Evolutionary conservation across 1,140 invertebrate genomes (phyloP).

Genomic region (Lordiphosa mommai): DNA sequence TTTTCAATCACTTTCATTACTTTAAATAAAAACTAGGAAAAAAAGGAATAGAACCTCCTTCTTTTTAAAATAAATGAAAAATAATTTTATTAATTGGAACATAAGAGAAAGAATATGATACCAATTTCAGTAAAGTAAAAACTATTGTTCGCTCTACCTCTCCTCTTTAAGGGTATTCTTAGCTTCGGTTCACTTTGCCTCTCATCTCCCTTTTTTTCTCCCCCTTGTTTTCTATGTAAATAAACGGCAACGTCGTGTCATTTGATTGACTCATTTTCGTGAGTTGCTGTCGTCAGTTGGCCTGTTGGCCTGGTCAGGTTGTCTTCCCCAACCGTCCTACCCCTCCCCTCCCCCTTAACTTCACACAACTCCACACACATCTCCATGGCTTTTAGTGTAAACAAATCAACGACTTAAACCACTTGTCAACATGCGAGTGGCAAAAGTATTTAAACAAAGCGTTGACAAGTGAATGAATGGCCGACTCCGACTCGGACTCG

Average conservation of each 20-base stretch:
- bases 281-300: constrained; percentile 36
- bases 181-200: too few species aligned
- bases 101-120: too few species aligned
- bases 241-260: constrained; percentile 42
- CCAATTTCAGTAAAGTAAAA: too few species aligned
- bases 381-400: constrained; percentile 41
- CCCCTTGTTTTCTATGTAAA: constrained; percentile 31
- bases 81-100: too few species aligned
- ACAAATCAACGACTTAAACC: constrained; percentile 77
- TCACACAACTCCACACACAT: not conserved
- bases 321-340: not conserved
- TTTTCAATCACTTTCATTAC: too few species aligned
- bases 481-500: constrained; percentile 5
- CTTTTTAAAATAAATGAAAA: too few species aligned
- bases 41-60: too few species aligned
- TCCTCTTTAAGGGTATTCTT: too few species aligned
- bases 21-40: too few species aligned
- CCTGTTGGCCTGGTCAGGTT: not conserved
- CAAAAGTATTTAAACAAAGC: constrained; percentile 75
- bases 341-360: not conserved
- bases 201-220: not conserved
- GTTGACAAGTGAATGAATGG: constrained; percentile 74
- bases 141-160: too few species aligned
- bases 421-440: constrained; percentile 75
- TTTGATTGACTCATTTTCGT: constrained; percentile 74